These are phyloP conservation scores for Regulus satrapa DNA, from an alignment of 2,113 vertebrate genomes.

Conservation along the genomic window DNA sequence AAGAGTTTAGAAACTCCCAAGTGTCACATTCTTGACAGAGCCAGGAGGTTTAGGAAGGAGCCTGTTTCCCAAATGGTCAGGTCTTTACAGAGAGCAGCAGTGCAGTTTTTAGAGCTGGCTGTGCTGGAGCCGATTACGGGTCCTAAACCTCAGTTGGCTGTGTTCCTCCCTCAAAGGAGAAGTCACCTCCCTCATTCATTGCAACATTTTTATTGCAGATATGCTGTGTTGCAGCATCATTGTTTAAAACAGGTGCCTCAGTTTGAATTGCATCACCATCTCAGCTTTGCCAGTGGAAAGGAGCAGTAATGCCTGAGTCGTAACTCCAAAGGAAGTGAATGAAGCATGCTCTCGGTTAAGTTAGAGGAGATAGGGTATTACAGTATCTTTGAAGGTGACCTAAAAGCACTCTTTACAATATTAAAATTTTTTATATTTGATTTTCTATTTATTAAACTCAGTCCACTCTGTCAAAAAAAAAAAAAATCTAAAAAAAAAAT, in stretches of 20 bases:
- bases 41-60: not conserved
- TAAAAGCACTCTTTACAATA: not conserved
- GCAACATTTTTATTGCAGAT: not conserved
- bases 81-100: not conserved
- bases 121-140: not conserved
- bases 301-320: not conserved
- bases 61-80: not conserved
- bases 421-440: not conserved
- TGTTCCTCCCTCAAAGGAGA: not conserved
- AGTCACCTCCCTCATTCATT: not conserved
- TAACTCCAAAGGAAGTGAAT: not conserved
- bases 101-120: not conserved
- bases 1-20: not conserved
- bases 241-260: not conserved
- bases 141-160: not conserved
- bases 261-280: not conserved
- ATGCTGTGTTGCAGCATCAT: not conserved
- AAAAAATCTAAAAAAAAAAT: not conserved
- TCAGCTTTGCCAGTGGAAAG: not conserved
- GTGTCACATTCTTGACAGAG: not conserved
- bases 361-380: not conserved
- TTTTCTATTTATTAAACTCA: not conserved
- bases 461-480: not conserved
- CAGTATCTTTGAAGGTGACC: not conserved
- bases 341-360: not conserved